Conservation (phyloP, 1,140 invertebrate genomes). For the Lutraria rhynchaena region DNA sequence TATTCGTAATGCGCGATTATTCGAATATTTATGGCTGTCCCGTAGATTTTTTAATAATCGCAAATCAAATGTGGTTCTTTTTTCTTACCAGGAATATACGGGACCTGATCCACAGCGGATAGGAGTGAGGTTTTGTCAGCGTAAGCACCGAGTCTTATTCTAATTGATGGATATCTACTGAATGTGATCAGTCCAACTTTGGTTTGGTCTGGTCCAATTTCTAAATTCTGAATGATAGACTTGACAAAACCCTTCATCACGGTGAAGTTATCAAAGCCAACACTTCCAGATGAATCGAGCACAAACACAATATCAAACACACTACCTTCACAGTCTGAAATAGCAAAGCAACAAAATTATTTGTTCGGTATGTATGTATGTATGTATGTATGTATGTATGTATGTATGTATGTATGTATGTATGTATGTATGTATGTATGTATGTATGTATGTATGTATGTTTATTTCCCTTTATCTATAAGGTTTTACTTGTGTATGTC, state of each 20-base stretch:
- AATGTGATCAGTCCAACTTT: conserved; percentile 39
- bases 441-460: too few species aligned
- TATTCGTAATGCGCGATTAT: too few species aligned
- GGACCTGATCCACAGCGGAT: conserved; percentile 13
- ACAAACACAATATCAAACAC: conserved; percentile 59
- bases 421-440: too few species aligned
- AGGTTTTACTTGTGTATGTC: too few species aligned
- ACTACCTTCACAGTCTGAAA: conserved; percentile 33
- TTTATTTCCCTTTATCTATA: too few species aligned
- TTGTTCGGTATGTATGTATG: too few species aligned
- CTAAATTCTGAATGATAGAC: conserved; percentile 19
- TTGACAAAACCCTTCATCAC: conserved; percentile 48
- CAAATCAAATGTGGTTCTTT: too few species aligned
- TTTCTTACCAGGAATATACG: conserved; percentile 51
- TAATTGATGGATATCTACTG: conserved; percentile 12
- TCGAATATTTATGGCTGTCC: too few species aligned
- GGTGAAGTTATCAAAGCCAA: conserved; percentile 32
- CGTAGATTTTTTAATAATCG: too few species aligned
- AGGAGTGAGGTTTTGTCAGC: neutral
- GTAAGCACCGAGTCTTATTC: conserved; percentile 16
- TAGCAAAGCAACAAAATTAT: neutral
- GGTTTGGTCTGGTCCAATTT: conserved; percentile 22
- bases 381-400: too few species aligned
- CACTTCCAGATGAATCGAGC: conserved; percentile 60
- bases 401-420: too few species aligned